Conservation (phyloP, 1,140 invertebrate genomes). For the Heliconius eleuchia region DNA sequence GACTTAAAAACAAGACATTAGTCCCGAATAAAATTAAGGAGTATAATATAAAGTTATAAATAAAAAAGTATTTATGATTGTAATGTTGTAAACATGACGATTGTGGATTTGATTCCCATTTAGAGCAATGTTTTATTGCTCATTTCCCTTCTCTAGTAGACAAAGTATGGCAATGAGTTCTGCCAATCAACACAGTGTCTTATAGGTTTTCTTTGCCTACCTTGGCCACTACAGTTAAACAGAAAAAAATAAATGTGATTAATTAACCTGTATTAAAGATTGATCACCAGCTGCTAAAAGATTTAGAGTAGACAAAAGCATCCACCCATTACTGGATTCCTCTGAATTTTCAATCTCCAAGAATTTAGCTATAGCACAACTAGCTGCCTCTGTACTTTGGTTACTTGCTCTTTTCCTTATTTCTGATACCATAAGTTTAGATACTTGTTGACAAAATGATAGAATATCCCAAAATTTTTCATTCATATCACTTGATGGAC, state of each 20-base stretch:
- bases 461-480: conserved; percentile 97
- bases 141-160: too few species aligned
- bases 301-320: conserved; percentile 95
- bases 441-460: conserved; percentile 96
- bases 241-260: background rate
- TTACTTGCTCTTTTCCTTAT: conserved; percentile 96
- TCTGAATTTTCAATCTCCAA: conserved; percentile 95
- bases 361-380: conserved; percentile 97
- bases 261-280: conserved; percentile 66
- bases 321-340: conserved; percentile 98
- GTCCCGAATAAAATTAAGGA: background rate
- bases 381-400: conserved; percentile 97
- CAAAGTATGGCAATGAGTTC: too few species aligned
- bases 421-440: conserved; percentile 96
- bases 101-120: too few species aligned
- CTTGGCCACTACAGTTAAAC: too few species aligned
- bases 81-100: too few species aligned
- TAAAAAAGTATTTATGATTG: background rate
- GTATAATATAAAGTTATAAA: background rate
- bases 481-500: conserved; percentile 95
- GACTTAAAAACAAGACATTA: background rate
- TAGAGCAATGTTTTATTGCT: too few species aligned
- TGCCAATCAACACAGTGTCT: too few species aligned
- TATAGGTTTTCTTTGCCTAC: too few species aligned
- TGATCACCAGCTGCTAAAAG: conserved; percentile 92